A percentile compares a stretch with the other conserved stretches of the same genome.
Conservation (phyloP, 2,113 vertebrate species). For the Struthidea cinerea region DNA sequence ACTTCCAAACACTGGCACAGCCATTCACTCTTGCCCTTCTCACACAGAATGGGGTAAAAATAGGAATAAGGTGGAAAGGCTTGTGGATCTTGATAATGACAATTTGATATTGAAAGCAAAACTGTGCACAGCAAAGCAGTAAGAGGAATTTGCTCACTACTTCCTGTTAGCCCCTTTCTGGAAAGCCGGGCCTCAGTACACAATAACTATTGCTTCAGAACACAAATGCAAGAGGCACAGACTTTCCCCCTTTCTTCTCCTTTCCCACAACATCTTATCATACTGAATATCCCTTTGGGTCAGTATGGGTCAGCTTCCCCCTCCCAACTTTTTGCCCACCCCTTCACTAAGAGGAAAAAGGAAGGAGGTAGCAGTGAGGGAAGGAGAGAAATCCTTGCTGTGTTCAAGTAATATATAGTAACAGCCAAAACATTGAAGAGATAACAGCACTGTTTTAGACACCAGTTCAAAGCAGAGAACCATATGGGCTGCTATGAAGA, state of each 20-base stretch:
- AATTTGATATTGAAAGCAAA: neutral
- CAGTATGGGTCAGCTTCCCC: neutral
- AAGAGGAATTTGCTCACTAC: neutral
- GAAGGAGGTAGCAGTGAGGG: neutral
- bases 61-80: neutral
- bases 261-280: neutral
- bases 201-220: fast-evolving
- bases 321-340: neutral
- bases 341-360: neutral
- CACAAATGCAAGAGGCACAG: neutral
- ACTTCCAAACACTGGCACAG: neutral
- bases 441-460: neutral
- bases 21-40: neutral
- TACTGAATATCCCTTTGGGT: neutral
- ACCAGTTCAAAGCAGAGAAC: neutral
- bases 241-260: neutral
- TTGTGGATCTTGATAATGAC: neutral
- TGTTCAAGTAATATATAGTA: neutral
- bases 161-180: neutral
- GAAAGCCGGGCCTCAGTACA: neutral
- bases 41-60: neutral
- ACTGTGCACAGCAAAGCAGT: neutral
- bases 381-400: neutral
- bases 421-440: neutral
- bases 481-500: neutral